Percentiles rank a stretch among this genome's conserved stretches.
Conservation (phyloP, 2,113 vertebrate genomes). For the Hemiprocne comata region DNA sequence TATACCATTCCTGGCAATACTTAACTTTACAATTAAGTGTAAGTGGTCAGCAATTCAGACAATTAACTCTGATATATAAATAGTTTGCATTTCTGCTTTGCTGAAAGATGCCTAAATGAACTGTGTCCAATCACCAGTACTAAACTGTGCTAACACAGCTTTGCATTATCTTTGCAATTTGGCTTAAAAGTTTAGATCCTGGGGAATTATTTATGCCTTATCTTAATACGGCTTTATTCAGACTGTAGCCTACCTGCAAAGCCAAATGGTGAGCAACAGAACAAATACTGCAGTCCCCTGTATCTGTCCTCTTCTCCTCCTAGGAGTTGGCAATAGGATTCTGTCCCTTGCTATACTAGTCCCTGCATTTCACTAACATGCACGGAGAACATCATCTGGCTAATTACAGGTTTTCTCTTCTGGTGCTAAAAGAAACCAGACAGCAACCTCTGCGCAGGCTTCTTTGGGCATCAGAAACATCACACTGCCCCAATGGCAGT, state of each 20-base stretch:
- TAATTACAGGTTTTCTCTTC: background rate
- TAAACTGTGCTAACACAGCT: background rate
- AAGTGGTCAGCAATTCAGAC: background rate
- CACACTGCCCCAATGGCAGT: background rate
- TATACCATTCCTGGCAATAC: background rate
- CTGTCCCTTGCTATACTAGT: background rate
- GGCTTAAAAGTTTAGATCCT: background rate
- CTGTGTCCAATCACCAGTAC: background rate
- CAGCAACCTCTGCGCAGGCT: background rate
- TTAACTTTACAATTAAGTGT: background rate
- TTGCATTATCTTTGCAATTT: background rate
- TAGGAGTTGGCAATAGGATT: background rate
- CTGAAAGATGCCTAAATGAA: background rate
- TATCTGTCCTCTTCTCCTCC: background rate
- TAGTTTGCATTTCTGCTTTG: background rate
- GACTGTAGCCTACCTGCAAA: background rate
- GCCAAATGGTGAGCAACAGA: background rate
- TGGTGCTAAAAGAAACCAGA: background rate
- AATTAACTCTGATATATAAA: background rate
- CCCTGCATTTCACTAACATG: background rate
- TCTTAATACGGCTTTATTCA: background rate
- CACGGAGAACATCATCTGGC: background rate
- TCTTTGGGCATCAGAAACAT: background rate
- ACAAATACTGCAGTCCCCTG: background rate
- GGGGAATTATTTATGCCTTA: accelerated